phyloP scores from a whole-genome alignment of 2,797 vertebrate species.

The Erithacus rubecula region DNA sequence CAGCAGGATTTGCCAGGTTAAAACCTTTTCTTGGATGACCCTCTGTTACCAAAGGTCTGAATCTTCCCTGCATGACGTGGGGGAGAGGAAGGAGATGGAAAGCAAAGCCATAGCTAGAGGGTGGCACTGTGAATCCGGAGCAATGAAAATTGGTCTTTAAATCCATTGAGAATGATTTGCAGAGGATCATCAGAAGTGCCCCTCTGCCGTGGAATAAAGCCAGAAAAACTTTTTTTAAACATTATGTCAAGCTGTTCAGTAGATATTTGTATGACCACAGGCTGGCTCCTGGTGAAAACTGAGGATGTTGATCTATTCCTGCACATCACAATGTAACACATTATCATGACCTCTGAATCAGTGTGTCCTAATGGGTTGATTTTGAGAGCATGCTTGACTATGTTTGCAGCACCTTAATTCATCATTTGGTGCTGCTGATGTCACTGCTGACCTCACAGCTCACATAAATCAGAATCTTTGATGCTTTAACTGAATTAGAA shows the following conservation, averaged over 20 bases:
- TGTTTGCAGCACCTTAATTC: not conserved
- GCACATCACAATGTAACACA: fast-evolving
- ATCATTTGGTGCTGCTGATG: not conserved
- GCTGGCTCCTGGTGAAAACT: not conserved
- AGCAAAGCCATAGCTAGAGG: not conserved
- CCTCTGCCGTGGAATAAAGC: not conserved
- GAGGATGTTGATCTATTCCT: fast-evolving
- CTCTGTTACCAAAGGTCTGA: not conserved
- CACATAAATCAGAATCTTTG: not conserved
- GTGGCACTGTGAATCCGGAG: not conserved
- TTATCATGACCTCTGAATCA: not conserved
- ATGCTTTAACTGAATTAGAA: not conserved
- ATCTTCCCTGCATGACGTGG: not conserved
- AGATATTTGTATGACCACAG: not conserved
- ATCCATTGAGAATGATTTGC: not conserved
- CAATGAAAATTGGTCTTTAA: not conserved
- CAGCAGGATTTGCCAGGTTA: not conserved
- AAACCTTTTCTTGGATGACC: not conserved
- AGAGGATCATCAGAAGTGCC: not conserved
- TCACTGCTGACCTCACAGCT: not conserved
- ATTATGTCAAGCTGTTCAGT: not conserved
- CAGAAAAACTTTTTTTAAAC: not conserved
- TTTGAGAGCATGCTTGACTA: not conserved
- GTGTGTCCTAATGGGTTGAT: not conserved
- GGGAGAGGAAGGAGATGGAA: not conserved